Conservation (phyloP, 2,888 invertebrate genomes). For the Conus canariensis region DNA sequence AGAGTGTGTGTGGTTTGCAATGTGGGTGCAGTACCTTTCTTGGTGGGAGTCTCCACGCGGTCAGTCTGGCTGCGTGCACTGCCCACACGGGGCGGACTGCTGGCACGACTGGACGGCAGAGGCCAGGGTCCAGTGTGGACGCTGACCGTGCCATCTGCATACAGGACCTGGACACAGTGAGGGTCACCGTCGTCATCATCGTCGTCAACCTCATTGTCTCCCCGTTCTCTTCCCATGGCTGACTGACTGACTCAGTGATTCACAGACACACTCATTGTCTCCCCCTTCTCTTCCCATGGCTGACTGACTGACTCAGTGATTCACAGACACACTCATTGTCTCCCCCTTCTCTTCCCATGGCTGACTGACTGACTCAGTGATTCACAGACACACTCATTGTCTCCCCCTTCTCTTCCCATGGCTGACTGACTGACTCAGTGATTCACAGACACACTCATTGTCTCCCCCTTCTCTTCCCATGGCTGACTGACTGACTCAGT, state of each 20-base stretch:
- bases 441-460: neutral
- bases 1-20: no score
- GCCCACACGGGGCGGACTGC: slow-evolving; percentile 55
- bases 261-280: no score
- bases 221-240: no score
- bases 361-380: neutral
- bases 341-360: no score
- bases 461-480: no score
- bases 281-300: no score
- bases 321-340: neutral
- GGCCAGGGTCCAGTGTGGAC: slow-evolving; percentile 66
- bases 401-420: no score
- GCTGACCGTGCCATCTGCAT: slow-evolving; percentile 76
- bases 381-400: neutral
- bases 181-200: no score
- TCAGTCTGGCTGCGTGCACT: slow-evolving; percentile 65
- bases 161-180: slow-evolving; percentile 64
- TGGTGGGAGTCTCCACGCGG: slow-evolving; percentile 60
- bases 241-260: no score
- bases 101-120: slow-evolving; percentile 54
- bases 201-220: no score
- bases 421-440: neutral
- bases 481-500: neutral
- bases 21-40: slow-evolving; percentile 50
- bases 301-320: neutral